phyloP scores from a whole-genome alignment of 2,888 invertebrate genomes.

The Dendrolimus pini region DNA sequence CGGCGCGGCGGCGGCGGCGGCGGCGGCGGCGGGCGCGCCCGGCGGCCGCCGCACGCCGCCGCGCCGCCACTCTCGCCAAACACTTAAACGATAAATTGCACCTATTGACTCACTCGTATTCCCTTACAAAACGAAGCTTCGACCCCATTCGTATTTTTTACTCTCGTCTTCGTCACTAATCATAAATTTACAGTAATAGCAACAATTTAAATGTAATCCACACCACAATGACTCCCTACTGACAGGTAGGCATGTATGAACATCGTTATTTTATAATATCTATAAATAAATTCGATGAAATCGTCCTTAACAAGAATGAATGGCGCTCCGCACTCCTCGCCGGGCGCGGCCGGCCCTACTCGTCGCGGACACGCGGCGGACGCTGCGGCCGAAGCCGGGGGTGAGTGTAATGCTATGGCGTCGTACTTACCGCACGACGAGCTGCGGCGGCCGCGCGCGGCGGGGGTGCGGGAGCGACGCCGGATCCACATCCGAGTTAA shows the following conservation, averaged over 20 bases:
- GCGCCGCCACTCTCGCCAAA: slow-evolving; percentile 22
- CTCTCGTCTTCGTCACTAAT: slow-evolving; percentile 60
- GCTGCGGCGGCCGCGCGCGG: slow-evolving; percentile 28
- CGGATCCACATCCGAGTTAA: slow-evolving; percentile 53
- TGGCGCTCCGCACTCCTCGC: slow-evolving; percentile 40
- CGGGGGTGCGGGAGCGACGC: slow-evolving; percentile 39
- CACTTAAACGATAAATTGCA: slow-evolving; percentile 69
- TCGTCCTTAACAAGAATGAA: slow-evolving; percentile 63
- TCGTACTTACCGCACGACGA: slow-evolving; percentile 46
- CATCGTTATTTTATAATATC: slow-evolving; percentile 69
- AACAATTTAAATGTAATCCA: slow-evolving; percentile 69
- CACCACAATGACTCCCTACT: slow-evolving; percentile 64
- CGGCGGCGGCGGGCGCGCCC: slow-evolving; percentile 9
- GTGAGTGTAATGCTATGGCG: slow-evolving; percentile 25
- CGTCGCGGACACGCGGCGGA: slow-evolving; percentile 14
- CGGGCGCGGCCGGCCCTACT: slow-evolving; percentile 23
- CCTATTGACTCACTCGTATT: slow-evolving; percentile 72
- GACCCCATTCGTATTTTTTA: slow-evolving; percentile 68
- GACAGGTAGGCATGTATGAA: slow-evolving; percentile 56
- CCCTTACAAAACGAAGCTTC: slow-evolving; percentile 62
- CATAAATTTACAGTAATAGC: slow-evolving; percentile 70
- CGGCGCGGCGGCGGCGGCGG: slow-evolving; percentile 6
- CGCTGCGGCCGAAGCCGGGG: slow-evolving; percentile 5
- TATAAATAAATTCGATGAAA: slow-evolving; percentile 77
- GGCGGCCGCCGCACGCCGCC: slow-evolving; percentile 12